These are phyloP conservation scores for Pogonocichla stellata DNA, from an alignment of 2,113 vertebrate species.

Conservation along the genomic window DNA sequence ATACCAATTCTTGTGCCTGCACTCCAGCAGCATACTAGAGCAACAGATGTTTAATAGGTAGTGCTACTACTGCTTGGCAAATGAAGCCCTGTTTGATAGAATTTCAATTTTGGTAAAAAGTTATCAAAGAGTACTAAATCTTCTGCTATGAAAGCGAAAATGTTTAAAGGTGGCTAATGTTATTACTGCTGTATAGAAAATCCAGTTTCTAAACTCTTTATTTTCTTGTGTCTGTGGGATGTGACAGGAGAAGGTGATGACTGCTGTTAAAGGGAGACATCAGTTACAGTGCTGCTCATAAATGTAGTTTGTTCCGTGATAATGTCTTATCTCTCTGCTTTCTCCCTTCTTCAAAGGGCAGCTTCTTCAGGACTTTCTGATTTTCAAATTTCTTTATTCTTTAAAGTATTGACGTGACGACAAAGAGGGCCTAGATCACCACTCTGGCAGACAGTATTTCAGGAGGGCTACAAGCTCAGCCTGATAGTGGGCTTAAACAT, in stretches of 20 bases:
- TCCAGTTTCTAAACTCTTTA: constrained; percentile 3
- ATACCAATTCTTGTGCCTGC: neutral
- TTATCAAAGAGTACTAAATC: neutral
- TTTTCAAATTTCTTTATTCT: neutral
- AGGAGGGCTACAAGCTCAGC: neutral
- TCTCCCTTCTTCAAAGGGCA: neutral
- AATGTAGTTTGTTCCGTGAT: neutral
- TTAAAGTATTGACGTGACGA: neutral
- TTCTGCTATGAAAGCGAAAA: neutral
- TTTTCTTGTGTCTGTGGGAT: constrained; percentile 20
- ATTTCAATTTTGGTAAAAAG: neutral
- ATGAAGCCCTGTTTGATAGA: neutral
- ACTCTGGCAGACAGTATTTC: neutral
- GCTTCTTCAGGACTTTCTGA: neutral
- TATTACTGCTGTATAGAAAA: neutral
- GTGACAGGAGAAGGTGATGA: constrained; percentile 37
- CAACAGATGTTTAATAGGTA: neutral
- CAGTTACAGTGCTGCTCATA: constrained; percentile 39
- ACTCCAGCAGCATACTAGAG: neutral
- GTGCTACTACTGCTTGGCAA: neutral
- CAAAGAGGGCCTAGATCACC: neutral
- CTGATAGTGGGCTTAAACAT: neutral
- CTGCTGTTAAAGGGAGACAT: constrained; percentile 25
- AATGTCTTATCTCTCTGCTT: neutral
- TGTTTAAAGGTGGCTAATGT: neutral